Conservation (phyloP, 2,888 invertebrate genomes). For the Fissipunctia ypsillon region DNA sequence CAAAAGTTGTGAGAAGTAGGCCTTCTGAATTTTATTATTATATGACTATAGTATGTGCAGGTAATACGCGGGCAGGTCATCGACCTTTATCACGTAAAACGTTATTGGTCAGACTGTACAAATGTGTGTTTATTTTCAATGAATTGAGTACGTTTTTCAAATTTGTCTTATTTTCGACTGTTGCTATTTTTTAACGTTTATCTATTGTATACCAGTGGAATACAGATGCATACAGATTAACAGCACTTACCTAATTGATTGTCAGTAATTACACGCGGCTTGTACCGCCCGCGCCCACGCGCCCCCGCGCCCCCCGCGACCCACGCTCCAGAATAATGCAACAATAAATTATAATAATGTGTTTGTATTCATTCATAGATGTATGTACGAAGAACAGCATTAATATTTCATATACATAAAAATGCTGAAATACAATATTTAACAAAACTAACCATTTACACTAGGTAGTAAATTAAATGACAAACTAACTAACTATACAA, state of each 20-base stretch:
- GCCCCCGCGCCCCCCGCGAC: no score
- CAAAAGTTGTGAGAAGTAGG: not conserved
- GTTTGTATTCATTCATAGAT: not conserved
- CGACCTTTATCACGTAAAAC: constrained; percentile 26
- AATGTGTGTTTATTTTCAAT: constrained; percentile 14
- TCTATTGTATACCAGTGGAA: not conserved
- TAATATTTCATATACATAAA: no score
- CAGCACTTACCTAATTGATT: constrained; percentile 17
- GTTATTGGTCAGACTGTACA: constrained; percentile 5
- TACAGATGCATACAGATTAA: not conserved
- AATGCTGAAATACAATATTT: no score
- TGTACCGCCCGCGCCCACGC: no score
- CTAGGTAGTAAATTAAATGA: no score
- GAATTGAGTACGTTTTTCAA: constrained; percentile 1
- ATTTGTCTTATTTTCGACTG: constrained; percentile 1
- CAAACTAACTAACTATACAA: no score
- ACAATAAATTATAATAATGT: not conserved
- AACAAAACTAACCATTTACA: no score
- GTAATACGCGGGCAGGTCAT: constrained; percentile 38
- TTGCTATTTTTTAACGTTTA: not conserved
- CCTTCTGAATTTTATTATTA: not conserved
- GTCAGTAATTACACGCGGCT: constrained; percentile 4
- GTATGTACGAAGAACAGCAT: not conserved
- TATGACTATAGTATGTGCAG: not conserved
- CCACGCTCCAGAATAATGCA: not conserved